Evolutionary conservation across 2,888 invertebrate genomes (phyloP).

Genomic region (Eubasilissa splendida): DNA sequence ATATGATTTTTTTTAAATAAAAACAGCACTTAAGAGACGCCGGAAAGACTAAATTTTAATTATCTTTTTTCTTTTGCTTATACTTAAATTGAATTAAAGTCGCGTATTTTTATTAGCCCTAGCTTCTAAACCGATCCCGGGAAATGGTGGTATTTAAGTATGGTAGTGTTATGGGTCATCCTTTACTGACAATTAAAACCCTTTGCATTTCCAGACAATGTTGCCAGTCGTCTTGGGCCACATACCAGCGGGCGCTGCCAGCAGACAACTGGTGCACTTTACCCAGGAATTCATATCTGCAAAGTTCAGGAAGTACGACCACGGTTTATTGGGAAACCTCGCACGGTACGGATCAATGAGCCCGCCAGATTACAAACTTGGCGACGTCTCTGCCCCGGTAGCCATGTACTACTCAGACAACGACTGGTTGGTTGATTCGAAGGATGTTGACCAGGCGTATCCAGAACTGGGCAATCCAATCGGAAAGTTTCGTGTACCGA

Average conservation of each 20-base stretch:
- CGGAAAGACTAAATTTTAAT: no score
- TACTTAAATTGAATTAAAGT: no score
- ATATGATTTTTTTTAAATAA: no score
- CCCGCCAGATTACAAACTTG: conserved; percentile 71
- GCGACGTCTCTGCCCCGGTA: conserved; percentile 67
- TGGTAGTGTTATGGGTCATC: no score
- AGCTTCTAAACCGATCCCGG: no score
- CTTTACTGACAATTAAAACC: not conserved
- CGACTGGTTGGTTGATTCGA: conserved; percentile 70
- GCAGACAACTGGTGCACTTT: conserved; percentile 71
- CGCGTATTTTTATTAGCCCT: no score
- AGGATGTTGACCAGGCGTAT: conserved; percentile 68
- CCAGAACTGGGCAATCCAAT: conserved; percentile 66
- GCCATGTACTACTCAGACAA: conserved; percentile 71
- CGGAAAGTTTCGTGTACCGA: conserved; percentile 68
- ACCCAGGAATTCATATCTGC: conserved; percentile 68
- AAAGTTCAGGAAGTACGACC: conserved; percentile 71
- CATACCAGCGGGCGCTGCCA: conserved; percentile 71
- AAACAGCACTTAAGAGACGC: no score
- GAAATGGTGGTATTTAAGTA: no score
- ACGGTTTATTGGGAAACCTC: conserved; percentile 67
- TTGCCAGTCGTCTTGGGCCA: conserved; percentile 70
- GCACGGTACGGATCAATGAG: conserved; percentile 67
- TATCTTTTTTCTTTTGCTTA: no score
- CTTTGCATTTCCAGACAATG: conserved; percentile 67